Conservation (phyloP, 23 tunicate genomes). For the Phallusia fumigata region DNA sequence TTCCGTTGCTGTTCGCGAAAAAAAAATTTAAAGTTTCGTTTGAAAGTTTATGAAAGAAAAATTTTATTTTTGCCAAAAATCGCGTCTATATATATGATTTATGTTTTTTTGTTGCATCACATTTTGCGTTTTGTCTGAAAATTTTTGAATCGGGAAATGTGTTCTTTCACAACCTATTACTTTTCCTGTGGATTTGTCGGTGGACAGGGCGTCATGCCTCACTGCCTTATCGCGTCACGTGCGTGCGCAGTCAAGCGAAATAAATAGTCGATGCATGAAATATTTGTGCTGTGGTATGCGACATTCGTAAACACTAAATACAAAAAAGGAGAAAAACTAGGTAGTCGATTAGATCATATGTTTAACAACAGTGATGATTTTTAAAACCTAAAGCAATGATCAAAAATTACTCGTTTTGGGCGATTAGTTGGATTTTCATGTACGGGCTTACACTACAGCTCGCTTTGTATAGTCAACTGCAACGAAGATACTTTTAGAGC, state of each 20-base stretch:
- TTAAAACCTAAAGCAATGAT: no score
- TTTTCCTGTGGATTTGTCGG: neutral
- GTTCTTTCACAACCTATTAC: neutral
- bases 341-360: no score
- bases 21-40: neutral
- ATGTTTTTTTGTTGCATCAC: neutral
- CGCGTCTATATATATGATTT: neutral
- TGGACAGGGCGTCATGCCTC: neutral
- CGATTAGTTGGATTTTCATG: no score
- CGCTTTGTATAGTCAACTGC: no score
- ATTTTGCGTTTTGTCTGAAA: neutral
- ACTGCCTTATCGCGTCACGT: neutral
- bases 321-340: no score
- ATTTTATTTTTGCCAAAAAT: neutral
- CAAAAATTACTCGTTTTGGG: no score
- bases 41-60: neutral
- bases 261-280: neutral
- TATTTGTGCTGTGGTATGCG: no score
- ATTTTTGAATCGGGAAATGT: neutral
- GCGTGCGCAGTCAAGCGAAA: slow-evolving; percentile 7
- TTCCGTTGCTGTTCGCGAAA: neutral
- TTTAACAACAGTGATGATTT: no score
- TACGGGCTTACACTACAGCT: no score
- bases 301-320: no score
- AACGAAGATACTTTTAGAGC: no score